Percentiles rank a stretch among this genome's conserved stretches.
These are phyloP conservation scores for Rotaria socialis DNA, from an alignment of 2,888 invertebrate genomes.

Conservation along the genomic window DNA sequence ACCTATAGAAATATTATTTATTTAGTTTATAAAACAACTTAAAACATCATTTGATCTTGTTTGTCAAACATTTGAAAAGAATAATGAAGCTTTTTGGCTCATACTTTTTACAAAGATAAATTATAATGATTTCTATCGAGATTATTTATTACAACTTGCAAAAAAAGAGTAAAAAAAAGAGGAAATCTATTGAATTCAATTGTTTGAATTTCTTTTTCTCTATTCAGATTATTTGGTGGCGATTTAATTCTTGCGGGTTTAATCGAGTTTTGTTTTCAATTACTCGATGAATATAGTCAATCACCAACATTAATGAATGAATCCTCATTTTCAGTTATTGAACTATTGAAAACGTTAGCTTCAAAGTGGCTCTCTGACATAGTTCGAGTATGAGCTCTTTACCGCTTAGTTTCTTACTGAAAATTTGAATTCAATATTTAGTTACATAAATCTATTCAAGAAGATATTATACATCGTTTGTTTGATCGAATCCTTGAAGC, in stretches of 20 bases:
- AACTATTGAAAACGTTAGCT: conserved; percentile 12
- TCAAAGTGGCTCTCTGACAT: neutral
- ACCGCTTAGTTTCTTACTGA: neutral
- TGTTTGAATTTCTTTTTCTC: neutral
- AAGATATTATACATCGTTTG: conserved; percentile 15
- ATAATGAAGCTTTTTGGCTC: conserved; percentile 6
- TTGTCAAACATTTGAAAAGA: conserved; percentile 34
- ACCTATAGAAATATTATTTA: too few relatives aligned
- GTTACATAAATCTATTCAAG: neutral
- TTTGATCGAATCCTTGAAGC: conserved; percentile 18
- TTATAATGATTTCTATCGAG: conserved; percentile 7
- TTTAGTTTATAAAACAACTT: conserved; percentile 13
- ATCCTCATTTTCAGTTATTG: conserved; percentile 11
- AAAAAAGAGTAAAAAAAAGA: neutral
- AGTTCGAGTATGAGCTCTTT: neutral
- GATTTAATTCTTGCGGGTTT: conserved; percentile 19
- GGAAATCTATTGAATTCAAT: neutral
- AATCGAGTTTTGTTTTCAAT: conserved; percentile 32
- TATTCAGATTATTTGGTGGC: neutral
- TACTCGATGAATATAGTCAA: conserved; percentile 17
- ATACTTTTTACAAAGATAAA: neutral
- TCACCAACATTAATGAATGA: neutral
- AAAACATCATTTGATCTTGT: neutral
- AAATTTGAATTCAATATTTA: neutral
- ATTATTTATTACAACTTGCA: conserved; percentile 1